Evolutionary conservation across 92 coral and sea anemone species (phyloP), one percentile per base, ranked within the genome.

Genomic region (Hydrozoanthus gracilis): DNA sequence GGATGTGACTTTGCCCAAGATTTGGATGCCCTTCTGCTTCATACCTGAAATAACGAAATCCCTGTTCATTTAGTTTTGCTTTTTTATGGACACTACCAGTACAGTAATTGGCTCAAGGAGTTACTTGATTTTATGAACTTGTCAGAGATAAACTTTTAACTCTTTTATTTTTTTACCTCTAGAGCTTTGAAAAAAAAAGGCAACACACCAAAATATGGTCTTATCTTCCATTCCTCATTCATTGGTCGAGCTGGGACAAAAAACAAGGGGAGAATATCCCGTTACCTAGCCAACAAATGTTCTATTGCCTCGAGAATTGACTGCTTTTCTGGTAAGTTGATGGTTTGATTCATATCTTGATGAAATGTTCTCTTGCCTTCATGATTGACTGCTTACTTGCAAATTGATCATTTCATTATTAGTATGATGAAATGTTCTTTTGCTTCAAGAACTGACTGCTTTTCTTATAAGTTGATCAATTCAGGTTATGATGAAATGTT

Each of bases 141-240:
- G 82, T 7, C 48, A 14, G 20, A 8, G 44, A 8, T 44, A 55
- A 58, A 60, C 0, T 17, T 14, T 9, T 16, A 5, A 39, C n/a
- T 77, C 1, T 65, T 55, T 69, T 10, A 15, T 61, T 51, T 76
- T 10, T 13, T 58, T 44, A n/a, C 64, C 79, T 86, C 8, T 78
- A 96, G 99, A 87, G 99, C 99, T 5, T 86, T 96, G 76, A 96
- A 96, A 92, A 96, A 96, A 45, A 97, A 97, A 77, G 99, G 99
- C 17, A 97, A 97, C 88, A 97, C 99, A 1, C 99, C 99, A 27
- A 97, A 97, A 80, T 97, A 97, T 90, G 99, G 99, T 8, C 92
- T 97, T 44, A 97, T 97, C 62, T 97, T 97, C 86, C 99, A 97
- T 84, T 97, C 99, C 0, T 97, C 99, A 12, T 97, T 97, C 58